phyloP scores from a whole-genome alignment of 2,113 vertebrate species.

The Sturnus vulgaris region DNA sequence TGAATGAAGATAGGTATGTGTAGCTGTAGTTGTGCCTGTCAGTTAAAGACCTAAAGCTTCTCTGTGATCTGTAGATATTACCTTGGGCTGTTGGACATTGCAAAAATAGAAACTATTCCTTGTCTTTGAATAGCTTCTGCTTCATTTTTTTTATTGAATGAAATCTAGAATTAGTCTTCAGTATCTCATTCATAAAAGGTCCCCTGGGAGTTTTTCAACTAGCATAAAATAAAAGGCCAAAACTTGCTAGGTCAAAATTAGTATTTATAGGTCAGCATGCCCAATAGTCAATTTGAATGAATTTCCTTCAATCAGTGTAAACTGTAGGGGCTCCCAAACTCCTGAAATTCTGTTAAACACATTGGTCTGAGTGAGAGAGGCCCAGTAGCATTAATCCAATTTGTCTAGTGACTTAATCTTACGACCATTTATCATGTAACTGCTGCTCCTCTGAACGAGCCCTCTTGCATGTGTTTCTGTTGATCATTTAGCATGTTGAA shows the following conservation, averaged over 20 bases:
- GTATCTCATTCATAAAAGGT: conserved; percentile 20
- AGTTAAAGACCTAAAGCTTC: neutral
- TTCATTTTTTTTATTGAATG: neutral
- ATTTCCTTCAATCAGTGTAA: neutral
- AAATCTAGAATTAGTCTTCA: neutral
- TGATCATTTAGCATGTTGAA: neutral
- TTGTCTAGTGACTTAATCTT: conserved; percentile 23
- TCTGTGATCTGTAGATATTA: neutral
- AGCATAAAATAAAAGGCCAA: neutral
- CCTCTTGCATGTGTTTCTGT: neutral
- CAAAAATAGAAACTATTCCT: neutral
- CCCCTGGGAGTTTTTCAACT: neutral
- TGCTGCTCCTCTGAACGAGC: neutral
- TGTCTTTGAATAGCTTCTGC: neutral
- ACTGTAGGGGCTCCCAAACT: neutral
- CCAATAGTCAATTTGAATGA: neutral
- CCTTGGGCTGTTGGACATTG: neutral
- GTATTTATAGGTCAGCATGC: neutral
- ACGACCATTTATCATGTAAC: neutral
- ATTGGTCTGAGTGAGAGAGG: neutral
- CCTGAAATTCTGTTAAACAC: neutral
- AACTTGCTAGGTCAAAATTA: neutral
- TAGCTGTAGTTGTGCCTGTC: neutral
- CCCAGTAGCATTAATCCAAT: neutral
- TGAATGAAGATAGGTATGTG: neutral